Base-by-base conservation (phyloP, 2,888 invertebrate species). In the Heliconius ismenius region DNA sequence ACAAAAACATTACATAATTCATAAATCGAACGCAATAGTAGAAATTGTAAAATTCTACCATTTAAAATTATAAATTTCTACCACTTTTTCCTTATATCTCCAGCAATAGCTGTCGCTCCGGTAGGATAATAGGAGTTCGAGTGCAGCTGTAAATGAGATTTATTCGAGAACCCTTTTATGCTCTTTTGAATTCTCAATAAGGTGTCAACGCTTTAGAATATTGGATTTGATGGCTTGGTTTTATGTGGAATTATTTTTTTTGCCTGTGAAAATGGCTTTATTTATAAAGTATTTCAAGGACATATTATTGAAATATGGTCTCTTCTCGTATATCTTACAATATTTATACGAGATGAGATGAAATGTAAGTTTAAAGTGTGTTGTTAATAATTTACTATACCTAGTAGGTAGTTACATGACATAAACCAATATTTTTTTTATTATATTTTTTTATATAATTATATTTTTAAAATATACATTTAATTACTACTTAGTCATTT, bases 91-190 rank as follows among this genome's bases (percentile, higher is more conserved):
- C 28, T 26, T n/a, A 28, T 21, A 21, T 65, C 49, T 70, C 32
- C 32, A 24, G 58, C 70, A 58, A 78, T 78, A 78, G 68, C 74
- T 76, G 76, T 76, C 72, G 67, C 77, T 74, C 21, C 24, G 39
- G 60, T 74, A 67, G 74, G 76, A 79, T 78, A 63, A 79, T 76
- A 76, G 76, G 78, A 63, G 32, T 75, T 78, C 49, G 26, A 79
- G 74, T 67, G 77, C 54, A 72, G 76, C 43, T 70, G 78, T 74
- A 78, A 79, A 78, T 78, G 78, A 78, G 76, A 78, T 78, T 78
- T 78, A 76, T 76, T 76, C 76, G 70, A 78, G 72, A 74, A 64
- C 73, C 68, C 67, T 73, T 70, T 74, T 79, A 78, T 76, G 78
- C 78, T 74, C 77, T 78, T 75, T 74, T 76, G 76, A 78, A 79